These are phyloP conservation scores for Plemyria rubiginata DNA, from an alignment of 2,888 invertebrate species.

Conservation along the genomic window DNA sequence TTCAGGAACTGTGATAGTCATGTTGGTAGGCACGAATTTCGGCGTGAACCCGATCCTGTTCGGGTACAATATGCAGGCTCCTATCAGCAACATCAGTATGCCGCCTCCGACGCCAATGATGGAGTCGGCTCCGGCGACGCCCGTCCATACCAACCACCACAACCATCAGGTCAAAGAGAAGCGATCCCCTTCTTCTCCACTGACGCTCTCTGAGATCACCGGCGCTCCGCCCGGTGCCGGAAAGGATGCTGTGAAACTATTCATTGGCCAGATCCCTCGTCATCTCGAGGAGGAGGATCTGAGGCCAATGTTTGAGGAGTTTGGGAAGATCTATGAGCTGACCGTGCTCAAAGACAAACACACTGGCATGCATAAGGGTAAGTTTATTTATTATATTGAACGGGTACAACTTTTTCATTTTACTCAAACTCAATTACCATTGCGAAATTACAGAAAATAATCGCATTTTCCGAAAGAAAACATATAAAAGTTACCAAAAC, in stretches of 20 bases:
- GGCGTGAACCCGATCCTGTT: conserved; percentile 71
- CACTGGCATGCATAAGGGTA: conserved; percentile 98
- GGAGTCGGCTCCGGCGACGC: conserved; percentile 74
- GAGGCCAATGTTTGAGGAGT: conserved; percentile 95
- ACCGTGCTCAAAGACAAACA: conserved; percentile 97
- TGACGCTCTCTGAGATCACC: conserved; percentile 74
- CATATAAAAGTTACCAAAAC: neutral
- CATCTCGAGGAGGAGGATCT: conserved; percentile 95
- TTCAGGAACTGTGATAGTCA: conserved; percentile 73
- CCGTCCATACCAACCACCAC: conserved; percentile 60
- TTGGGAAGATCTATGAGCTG: conserved; percentile 97
- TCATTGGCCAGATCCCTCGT: conserved; percentile 96
- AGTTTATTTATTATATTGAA: conserved; percentile 43
- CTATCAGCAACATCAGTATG: conserved; percentile 34
- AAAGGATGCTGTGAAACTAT: conserved; percentile 91
- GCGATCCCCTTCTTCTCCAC: conserved; percentile 63
- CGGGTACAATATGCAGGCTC: conserved; percentile 66
- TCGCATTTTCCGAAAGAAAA: too few relatives aligned
- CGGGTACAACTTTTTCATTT: neutral
- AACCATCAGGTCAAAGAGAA: conserved; percentile 45
- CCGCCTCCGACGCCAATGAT: conserved; percentile 51
- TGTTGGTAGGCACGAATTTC: conserved; percentile 75
- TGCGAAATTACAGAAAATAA: neutral
- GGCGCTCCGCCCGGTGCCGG: conserved; percentile 78
- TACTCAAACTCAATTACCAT: neutral